Evolutionary conservation across 2,113 vertebrate species (phyloP).

Genomic region (Neogobius melanostomus): DNA sequence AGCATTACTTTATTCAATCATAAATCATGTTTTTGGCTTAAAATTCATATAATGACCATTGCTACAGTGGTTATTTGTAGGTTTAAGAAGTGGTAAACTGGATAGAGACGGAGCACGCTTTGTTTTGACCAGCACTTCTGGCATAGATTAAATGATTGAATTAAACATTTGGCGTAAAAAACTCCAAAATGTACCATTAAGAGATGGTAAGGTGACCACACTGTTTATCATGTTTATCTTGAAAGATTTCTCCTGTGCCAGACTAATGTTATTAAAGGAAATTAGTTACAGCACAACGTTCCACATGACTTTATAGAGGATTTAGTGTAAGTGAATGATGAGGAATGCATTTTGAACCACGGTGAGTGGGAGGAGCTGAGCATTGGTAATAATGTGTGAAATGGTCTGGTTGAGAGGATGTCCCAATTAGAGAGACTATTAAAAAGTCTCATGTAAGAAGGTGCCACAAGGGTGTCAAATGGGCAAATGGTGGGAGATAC

Average conservation of each 20-base stretch:
- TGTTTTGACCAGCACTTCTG: no score
- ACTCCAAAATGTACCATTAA: neutral
- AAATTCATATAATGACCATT: no score
- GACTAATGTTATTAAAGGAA: neutral
- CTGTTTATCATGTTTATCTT: neutral
- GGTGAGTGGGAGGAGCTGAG: neutral
- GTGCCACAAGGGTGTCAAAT: neutral
- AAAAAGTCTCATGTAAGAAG: neutral
- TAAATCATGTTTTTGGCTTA: neutral
- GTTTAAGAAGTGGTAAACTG: no score
- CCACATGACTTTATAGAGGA: slow-evolving; percentile 12
- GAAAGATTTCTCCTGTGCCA: neutral
- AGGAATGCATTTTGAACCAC: slow-evolving; percentile 19
- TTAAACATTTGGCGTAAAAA: no score
- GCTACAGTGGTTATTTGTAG: no score
- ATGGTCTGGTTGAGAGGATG: slow-evolving; percentile 24
- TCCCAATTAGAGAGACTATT: neutral
- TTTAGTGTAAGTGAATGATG: slow-evolving; percentile 37
- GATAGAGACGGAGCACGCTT: no score
- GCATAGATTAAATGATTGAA: no score
- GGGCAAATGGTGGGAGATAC: slow-evolving; percentile 42
- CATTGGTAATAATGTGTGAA: slow-evolving; percentile 41
- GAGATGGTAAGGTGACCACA: neutral
- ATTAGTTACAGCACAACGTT: neutral
- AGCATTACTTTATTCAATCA: no score